These are phyloP conservation scores for Chelon labrosus DNA, from an alignment of 2,797 vertebrate genomes.

Conservation along the genomic window DNA sequence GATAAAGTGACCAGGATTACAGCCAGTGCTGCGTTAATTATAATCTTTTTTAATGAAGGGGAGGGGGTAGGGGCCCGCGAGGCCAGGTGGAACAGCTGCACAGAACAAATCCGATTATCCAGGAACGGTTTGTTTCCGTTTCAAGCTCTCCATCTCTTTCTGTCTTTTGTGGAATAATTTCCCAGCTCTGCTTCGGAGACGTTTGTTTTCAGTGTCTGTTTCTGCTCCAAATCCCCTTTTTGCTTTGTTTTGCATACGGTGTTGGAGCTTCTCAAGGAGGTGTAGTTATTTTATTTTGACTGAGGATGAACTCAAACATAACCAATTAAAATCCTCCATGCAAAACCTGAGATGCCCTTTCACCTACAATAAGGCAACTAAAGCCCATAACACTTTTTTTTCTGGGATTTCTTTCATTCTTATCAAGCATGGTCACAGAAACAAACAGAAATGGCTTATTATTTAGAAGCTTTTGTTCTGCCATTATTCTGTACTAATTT, in stretches of 20 bases:
- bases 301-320: slow-evolving; percentile 60
- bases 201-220: slow-evolving; percentile 53
- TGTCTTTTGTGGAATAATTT: slow-evolving; percentile 66
- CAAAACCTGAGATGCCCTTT: slow-evolving; percentile 31
- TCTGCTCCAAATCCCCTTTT: slow-evolving; percentile 54
- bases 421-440: slow-evolving; percentile 26
- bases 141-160: slow-evolving; percentile 41
- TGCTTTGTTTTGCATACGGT: slow-evolving; percentile 48
- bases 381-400: neutral
- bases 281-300: slow-evolving; percentile 47
- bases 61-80: slow-evolving; percentile 41
- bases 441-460: slow-evolving; percentile 30
- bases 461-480: slow-evolving; percentile 49
- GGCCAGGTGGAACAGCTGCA: slow-evolving; percentile 75
- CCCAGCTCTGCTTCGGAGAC: slow-evolving; percentile 38
- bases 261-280: slow-evolving; percentile 29
- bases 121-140: slow-evolving; percentile 56
- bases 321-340: slow-evolving; percentile 67
- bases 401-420: slow-evolving; percentile 9
- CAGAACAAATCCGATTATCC: slow-evolving; percentile 78
- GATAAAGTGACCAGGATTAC: slow-evolving; percentile 69
- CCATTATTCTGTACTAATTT: slow-evolving; percentile 51
- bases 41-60: slow-evolving; percentile 76
- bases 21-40: slow-evolving; percentile 75
- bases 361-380: slow-evolving; percentile 14